Conservation (phyloP, 2,797 vertebrate genomes). For the Coregonus ussuriensis region DNA sequence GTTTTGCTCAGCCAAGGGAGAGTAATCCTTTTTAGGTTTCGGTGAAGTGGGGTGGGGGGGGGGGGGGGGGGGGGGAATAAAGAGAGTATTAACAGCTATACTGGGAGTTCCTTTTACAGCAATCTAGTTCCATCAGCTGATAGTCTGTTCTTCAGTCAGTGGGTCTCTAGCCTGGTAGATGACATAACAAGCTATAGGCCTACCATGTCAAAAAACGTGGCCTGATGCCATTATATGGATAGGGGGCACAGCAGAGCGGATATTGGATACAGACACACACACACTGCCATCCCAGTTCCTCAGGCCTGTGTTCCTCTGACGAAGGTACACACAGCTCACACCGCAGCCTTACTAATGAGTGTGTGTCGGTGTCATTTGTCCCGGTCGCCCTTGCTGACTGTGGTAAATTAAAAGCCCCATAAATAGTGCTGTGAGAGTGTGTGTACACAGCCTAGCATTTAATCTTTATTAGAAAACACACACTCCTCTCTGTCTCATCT, state of each 20-base stretch:
- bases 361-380: background rate
- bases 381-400: background rate
- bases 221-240: background rate
- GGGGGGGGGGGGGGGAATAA: too few species aligned
- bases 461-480: background rate
- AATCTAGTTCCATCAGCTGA: background rate
- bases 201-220: background rate
- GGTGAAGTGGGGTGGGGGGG: background rate
- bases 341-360: constrained; percentile 3
- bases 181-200: too few species aligned
- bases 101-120: background rate
- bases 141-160: background rate
- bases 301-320: background rate
- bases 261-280: background rate
- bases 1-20: background rate
- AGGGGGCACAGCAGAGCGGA: background rate
- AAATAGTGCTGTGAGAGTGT: background rate
- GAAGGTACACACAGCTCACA: background rate
- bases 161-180: too few species aligned
- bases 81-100: background rate
- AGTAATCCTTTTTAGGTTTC: background rate
- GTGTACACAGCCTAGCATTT: background rate
- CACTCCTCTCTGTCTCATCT: background rate
- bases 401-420: background rate
- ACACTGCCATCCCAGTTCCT: background rate